Evolutionary conservation across 2,888 invertebrate species (phyloP).

Genomic region (Dusona sp.): DNA sequence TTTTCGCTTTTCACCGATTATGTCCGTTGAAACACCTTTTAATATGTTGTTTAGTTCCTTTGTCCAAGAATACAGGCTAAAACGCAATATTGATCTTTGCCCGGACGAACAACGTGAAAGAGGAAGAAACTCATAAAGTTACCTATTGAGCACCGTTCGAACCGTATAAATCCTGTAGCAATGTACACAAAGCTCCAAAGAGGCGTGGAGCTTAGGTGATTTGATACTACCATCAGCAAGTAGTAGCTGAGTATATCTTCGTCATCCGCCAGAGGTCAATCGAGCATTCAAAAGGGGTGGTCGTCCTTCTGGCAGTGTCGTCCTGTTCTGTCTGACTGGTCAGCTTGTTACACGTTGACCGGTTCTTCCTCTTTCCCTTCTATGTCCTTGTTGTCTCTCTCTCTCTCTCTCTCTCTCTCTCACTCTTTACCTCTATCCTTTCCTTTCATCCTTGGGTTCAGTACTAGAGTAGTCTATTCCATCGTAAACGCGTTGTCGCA

Average conservation of each 20-base stretch:
- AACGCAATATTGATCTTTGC: slow-evolving; percentile 1
- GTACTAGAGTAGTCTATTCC: slow-evolving; percentile 23
- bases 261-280: slow-evolving; percentile 49
- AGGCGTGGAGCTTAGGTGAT: slow-evolving; percentile 36
- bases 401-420: too few relatives aligned
- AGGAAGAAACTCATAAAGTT: slow-evolving; percentile 34
- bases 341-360: slow-evolving; percentile 42
- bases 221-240: slow-evolving; percentile 42
- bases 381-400: slow-evolving; percentile 1
- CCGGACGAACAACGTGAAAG: not conserved
- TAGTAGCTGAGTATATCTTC: slow-evolving; percentile 43
- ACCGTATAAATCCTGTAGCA: slow-evolving; percentile 43
- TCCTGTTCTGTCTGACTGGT: slow-evolving; percentile 38
- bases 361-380: slow-evolving; percentile 32
- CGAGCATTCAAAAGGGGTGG: slow-evolving; percentile 54
- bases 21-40: not conserved
- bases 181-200: slow-evolving; percentile 34
- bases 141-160: slow-evolving; percentile 57
- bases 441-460: slow-evolving; percentile 28
- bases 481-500: slow-evolving; percentile 51
- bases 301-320: slow-evolving; percentile 39
- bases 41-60: not conserved
- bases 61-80: not conserved
- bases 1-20: not conserved
- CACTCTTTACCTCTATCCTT: slow-evolving; percentile 3